A percentile compares a stretch with the other conserved stretches of the same genome.
Evolutionary conservation across 2,797 vertebrate genomes (phyloP).

Genomic region (Hyperoplus immaculatus): DNA sequence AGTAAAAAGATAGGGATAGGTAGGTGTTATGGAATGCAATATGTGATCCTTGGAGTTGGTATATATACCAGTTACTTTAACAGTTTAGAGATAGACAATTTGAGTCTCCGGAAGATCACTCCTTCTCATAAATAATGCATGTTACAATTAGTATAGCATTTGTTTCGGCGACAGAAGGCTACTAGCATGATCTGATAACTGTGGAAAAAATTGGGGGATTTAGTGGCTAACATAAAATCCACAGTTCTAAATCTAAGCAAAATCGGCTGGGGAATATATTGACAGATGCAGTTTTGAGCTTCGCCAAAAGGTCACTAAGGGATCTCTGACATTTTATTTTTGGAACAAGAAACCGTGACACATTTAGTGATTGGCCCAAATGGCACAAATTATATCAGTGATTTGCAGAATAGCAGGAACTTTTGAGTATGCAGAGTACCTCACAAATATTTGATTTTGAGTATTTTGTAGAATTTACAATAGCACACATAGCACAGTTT

Average conservation of each 20-base stretch:
- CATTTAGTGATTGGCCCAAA: not conserved
- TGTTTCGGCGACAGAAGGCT: not conserved
- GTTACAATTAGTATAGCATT: not conserved
- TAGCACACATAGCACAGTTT: not conserved
- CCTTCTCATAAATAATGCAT: not conserved
- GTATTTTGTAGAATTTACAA: no score
- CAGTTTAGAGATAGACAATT: not conserved
- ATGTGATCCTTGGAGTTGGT: constrained; percentile 10
- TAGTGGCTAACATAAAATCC: not conserved
- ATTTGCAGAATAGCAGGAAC: not conserved
- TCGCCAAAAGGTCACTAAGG: not conserved
- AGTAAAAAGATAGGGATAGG: not conserved
- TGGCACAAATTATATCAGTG: not conserved
- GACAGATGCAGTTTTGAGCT: not conserved
- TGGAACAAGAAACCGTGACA: not conserved
- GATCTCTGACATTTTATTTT: not conserved
- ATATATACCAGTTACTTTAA: not conserved
- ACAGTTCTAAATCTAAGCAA: not conserved
- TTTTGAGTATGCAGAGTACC: not conserved
- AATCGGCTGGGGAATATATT: not conserved
- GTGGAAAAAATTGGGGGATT: not conserved
- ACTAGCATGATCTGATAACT: not conserved
- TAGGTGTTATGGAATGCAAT: not conserved
- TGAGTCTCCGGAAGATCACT: not conserved
- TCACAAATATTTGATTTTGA: not conserved